Percentiles rank a stretch among this genome's conserved stretches.
Evolutionary conservation across 2,113 vertebrate species (phyloP).

Genomic region (Microcebus murinus): DNA sequence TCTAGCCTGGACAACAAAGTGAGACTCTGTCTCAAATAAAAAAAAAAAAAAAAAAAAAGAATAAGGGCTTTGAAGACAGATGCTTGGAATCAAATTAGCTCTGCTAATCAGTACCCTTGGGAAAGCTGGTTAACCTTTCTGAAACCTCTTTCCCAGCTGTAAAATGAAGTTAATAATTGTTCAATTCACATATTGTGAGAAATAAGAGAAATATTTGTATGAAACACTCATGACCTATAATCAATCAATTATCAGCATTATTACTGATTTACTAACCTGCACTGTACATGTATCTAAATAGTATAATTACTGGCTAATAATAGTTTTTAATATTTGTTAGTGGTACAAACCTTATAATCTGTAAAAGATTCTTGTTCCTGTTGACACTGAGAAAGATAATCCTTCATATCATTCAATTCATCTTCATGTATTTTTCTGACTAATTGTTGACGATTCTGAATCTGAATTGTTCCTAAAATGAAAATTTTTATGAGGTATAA

Average conservation of each 20-base stretch:
- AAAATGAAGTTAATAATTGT: constrained; percentile 8
- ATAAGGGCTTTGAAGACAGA: not conserved
- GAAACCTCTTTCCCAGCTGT: constrained; percentile 37
- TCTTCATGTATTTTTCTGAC: constrained; percentile 85
- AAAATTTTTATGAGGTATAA: constrained; percentile 47
- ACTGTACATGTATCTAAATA: not conserved
- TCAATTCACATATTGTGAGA: not conserved
- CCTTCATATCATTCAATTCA: constrained; percentile 84
- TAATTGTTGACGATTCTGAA: constrained; percentile 89
- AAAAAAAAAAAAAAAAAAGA: no score
- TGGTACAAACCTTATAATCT: constrained; percentile 83
- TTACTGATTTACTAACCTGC: not conserved
- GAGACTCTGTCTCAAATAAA: no score
- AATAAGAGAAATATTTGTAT: not conserved
- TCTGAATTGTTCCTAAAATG: constrained; percentile 90
- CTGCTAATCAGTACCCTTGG: not conserved
- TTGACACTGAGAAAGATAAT: constrained; percentile 85
- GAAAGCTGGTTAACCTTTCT: constrained; percentile 1
- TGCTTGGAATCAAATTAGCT: not conserved
- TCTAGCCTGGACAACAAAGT: no score
- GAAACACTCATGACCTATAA: not conserved
- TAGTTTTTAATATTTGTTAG: not conserved
- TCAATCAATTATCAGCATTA: not conserved
- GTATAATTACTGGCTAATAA: not conserved
- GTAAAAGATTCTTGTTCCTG: constrained; percentile 80